Base-by-base conservation (phyloP, 2,113 vertebrate species). In the Paratilapia polleni region DNA sequence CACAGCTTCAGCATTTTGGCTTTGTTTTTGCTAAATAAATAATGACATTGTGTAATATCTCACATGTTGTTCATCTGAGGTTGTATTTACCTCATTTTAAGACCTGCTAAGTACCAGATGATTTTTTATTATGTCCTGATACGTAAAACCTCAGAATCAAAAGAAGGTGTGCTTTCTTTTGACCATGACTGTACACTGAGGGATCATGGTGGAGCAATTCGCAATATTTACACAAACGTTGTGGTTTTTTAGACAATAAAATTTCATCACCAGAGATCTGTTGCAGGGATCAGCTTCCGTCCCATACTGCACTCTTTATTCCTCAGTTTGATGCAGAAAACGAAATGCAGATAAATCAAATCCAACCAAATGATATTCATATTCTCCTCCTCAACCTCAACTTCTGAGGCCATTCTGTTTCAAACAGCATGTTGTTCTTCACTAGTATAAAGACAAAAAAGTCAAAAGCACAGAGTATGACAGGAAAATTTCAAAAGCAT, bases 341-440 rank as follows among this genome's bases (percentile, higher is more conserved):
- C 31, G 49, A 73, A 70, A 52, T 7, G 47, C 47, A 52, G 14
- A 52, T 1, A 52, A n/a, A 31, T 70, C 28, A 20, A 73, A 36
- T 36, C 36, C 36, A 36, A 8, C 36, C 8, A 5, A 36, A n/a
- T 1, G 12, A 70, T 13, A 52, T 73, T 52, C 49, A 5, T 73
- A 52, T 73, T 31, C 10, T 73, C 26, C 26, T 49, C 12, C 66
- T 31, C 8, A 61, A 41, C 63, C 8, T 57, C 17, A 12, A n/a
- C 64, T 19, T 64, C 31, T 38, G 26, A 77, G 22, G 19, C 43
- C 24, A 6, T 26, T 47, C 15, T 47, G 63, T 38, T 86, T 61
- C 56, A 86, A 31, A 87, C 8, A 76, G 28, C 20, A n/a, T 56
- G 41, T 43, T 64, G 26, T 78, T 88, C 58, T 60, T 68, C 19